Conservation (phyloP, 2,113 vertebrate genomes). For the Spermophilus dauricus region DNA sequence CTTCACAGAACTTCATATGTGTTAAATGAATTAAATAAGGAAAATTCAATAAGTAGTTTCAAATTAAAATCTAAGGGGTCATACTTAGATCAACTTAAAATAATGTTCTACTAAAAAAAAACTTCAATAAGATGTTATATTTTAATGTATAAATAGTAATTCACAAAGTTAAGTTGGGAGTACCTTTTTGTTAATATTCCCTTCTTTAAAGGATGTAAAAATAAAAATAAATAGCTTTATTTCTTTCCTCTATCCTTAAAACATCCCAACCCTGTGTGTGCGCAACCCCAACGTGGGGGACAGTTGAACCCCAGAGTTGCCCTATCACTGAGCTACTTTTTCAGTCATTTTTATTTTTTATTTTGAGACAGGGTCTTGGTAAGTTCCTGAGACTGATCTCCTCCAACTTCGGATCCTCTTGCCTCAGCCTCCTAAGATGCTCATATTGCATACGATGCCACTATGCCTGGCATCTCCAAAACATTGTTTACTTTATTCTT, state of each 20-base stretch:
- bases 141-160: not conserved
- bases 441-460: too few relatives aligned
- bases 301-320: too few relatives aligned
- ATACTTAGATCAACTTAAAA: conserved; percentile 51
- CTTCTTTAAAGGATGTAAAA: not conserved
- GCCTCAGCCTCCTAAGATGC: too few relatives aligned
- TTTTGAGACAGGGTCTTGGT: too few relatives aligned
- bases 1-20: not conserved
- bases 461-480: too few relatives aligned
- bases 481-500: not conserved
- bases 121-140: not conserved
- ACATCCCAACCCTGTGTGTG: too few relatives aligned
- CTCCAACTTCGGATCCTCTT: too few relatives aligned
- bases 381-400: too few relatives aligned
- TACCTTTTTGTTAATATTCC: not conserved
- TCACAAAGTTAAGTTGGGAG: not conserved
- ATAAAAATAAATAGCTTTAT: not conserved
- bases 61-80: conserved; percentile 41
- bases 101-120: conserved; percentile 18
- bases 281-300: too few relatives aligned
- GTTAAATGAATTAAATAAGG: conserved; percentile 11
- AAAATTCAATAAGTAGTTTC: conserved; percentile 34
- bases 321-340: too few relatives aligned
- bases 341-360: too few relatives aligned
- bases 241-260: conserved; percentile 42